Evolutionary conservation across 1,140 invertebrate genomes (phyloP).

Genomic region (Drosophila tani): DNA sequence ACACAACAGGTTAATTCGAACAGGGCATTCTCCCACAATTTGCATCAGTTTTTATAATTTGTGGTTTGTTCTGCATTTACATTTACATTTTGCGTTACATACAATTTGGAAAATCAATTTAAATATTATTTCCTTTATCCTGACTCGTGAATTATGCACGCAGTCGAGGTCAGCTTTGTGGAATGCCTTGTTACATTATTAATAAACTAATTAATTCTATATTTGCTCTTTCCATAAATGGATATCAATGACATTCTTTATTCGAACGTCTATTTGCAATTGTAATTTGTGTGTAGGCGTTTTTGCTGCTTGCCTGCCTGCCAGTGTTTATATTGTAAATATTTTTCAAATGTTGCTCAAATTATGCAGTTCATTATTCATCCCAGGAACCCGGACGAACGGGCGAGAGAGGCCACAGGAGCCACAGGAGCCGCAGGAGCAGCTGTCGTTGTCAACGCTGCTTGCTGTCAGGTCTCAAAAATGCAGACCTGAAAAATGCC

Average conservation of each 20-base stretch:
- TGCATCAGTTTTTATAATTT: background rate
- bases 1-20: background rate
- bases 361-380: conserved; percentile 58
- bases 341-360: conserved; percentile 37
- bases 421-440: conserved; percentile 41
- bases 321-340: conserved; percentile 37
- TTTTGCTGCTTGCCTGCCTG: conserved; percentile 7
- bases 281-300: conserved; percentile 34
- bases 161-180: background rate
- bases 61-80: background rate
- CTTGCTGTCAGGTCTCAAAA: conserved; percentile 42
- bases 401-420: conserved; percentile 2
- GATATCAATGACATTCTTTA: conserved; percentile 20
- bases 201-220: conserved; percentile 33
- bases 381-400: background rate
- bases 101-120: conserved; percentile 5
- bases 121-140: background rate
- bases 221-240: conserved; percentile 19
- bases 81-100: background rate
- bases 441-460: conserved; percentile 38
- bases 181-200: conserved; percentile 18
- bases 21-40: no score
- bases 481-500: conserved; percentile 56
- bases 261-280: conserved; percentile 30
- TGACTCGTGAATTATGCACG: background rate